phyloP scores from a whole-genome alignment of 2,888 invertebrate genomes.

The Ophion slaviceki region DNA sequence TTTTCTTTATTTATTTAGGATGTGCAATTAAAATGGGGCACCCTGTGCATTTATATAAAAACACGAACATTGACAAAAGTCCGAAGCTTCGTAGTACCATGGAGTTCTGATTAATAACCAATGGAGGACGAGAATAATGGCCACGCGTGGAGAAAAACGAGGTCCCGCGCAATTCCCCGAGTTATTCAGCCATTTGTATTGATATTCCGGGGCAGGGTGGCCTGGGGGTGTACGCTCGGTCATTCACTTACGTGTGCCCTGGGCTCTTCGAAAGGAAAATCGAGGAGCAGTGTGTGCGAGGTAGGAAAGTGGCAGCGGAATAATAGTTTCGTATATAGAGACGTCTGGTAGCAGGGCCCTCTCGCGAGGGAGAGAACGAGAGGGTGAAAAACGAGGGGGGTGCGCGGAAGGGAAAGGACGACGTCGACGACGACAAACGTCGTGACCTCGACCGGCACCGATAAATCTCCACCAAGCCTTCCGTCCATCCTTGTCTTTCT shows the following conservation, averaged over 20 bases:
- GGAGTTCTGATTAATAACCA: slow-evolving; percentile 47
- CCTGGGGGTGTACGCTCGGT: slow-evolving; percentile 41
- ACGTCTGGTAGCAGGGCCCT: slow-evolving; percentile 47
- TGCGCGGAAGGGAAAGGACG: slow-evolving; percentile 58
- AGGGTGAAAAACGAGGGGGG: slow-evolving; percentile 37
- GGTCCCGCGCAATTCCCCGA: slow-evolving; percentile 44
- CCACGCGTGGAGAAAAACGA: slow-evolving; percentile 30
- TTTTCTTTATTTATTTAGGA: not conserved
- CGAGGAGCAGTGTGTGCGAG: slow-evolving; percentile 38
- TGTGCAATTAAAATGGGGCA: not conserved
- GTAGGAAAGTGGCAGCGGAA: slow-evolving; percentile 53
- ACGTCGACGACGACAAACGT: slow-evolving; percentile 66
- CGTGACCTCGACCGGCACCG: slow-evolving; percentile 66
- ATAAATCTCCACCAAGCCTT: slow-evolving; percentile 59
- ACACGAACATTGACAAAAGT: not conserved
- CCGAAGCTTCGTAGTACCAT: not conserved
- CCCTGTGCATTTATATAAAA: not conserved
- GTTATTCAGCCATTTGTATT: slow-evolving; percentile 61
- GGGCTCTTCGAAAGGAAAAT: slow-evolving; percentile 39
- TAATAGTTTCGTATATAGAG: slow-evolving; percentile 50
- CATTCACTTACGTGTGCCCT: slow-evolving; percentile 60
- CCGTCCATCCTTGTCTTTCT: slow-evolving; percentile 18
- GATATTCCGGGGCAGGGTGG: slow-evolving; percentile 52
- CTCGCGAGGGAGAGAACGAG: slow-evolving; percentile 25
- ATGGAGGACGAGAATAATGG: slow-evolving; percentile 15